Base-by-base conservation (phyloP, 2,113 vertebrate species). In the Microcebus jonahi region DNA sequence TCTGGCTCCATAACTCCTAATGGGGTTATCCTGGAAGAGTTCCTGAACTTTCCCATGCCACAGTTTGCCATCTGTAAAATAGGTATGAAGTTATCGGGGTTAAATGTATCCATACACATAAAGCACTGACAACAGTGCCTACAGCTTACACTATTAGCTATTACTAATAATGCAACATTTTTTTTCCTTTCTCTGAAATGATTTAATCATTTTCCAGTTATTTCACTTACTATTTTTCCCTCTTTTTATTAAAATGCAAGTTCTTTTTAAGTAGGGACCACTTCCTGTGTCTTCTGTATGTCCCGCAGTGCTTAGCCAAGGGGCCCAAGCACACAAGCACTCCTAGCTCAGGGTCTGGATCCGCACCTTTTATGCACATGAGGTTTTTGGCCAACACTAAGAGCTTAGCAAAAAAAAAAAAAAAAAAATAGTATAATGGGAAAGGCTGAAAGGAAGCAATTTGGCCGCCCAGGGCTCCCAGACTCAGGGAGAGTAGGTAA, bases 281-380 rank as follows among this genome's bases (percentile, higher is more conserved):
- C 10, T 31, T 36, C 42, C 34, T n/a, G 18, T 34, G 36, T 85
- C 61, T 82, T 90, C 63, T 6, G 0, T 27, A 29, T 18, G 20
- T 15, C 75, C 42, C 6, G 0, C 7, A 57, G 34, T 4, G 21
- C 36, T 25, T 50, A 65, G 27, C 8, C 34, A 45, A 83, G 31
- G 18, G 31, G 9, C 13, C 18, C 7, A 27, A 50, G 27, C 5
- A 9, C 4, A 27, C 5, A 15, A 61, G n/a, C 4, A 12, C 1
- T 59, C 23, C 34, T 50, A 23, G 25, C 20, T 6, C 92, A 88
- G 63, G 61, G 15, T n/a, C 73, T 42, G 11, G 14, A 42, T 36
- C 70, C 45, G 65, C 6, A 27, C 23, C 29, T 31, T 73, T 63
- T 93, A 75, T 71, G 20, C 18, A 36, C 42, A 73, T 7, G 13